Evolutionary conservation across 2,113 vertebrate species (phyloP), one percentile per base, ranked within the genome.

Genomic region (Andinoacara biseriatus): DNA sequence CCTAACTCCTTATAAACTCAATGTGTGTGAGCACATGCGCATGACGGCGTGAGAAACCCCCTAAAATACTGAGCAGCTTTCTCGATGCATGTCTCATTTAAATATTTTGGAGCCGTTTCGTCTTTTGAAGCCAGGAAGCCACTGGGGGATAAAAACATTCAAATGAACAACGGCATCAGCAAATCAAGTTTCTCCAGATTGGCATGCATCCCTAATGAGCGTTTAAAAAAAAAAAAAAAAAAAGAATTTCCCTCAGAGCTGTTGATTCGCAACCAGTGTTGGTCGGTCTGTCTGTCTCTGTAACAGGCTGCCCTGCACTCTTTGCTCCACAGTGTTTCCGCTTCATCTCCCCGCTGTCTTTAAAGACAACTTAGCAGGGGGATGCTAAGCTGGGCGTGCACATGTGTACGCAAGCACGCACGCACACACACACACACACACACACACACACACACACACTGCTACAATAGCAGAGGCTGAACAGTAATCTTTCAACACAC

Each of bases 301-400:
- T 93, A 91, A 91, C 91, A 80, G 89, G 90, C 87, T 84, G 91
- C 91, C 90, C 88, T 83, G 82, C 90, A 72, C 89, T 88, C 86
- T 65, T 57, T 75, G 61, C 89, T 87, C 77, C 78, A 83, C 90
- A 85, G 59, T 90, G 90, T 94, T 92, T 90, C 90, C 84, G 90
- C 92, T 91, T 91, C 93, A 89, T 91, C 90, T 94, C 89, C 88
- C 88, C 80, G 74, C 90, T 87, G 86, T 85, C 90, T 93, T 91
- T 94, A 93, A 93, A 93, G 90, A 91, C 89, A 92, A 90, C 87
- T 94, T 93, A 92, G 91, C 90, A 84, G 91, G 86, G 86, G 89
- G 52, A 90, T 72, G 76, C 91, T 90, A 90, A 94, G 88, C 91
- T 62, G 59, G 82, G 80, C 69, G 20, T 35, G 67, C 24, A 67